These are phyloP conservation scores for Pelagia noctiluca DNA, from an alignment of 30 jellyfish, hydroid and myxozoan genomes.

Conservation along the genomic window DNA sequence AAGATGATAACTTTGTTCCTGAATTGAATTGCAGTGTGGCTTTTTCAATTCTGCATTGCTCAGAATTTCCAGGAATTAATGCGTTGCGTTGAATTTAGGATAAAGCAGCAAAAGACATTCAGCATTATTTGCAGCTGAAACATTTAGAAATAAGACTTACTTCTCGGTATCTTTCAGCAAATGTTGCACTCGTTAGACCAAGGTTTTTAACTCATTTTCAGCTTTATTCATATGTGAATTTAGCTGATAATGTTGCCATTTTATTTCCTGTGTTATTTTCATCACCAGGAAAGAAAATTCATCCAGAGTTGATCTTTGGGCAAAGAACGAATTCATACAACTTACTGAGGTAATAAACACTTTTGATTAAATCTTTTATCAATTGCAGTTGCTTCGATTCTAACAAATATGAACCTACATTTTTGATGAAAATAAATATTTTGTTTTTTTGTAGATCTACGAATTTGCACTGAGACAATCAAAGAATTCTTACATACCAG, in stretches of 20 bases:
- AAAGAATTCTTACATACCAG: constrained; percentile 46
- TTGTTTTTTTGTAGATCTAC: constrained; percentile 46
- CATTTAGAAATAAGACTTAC: too few relatives aligned
- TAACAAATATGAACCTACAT: background rate
- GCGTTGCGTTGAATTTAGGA: too few relatives aligned
- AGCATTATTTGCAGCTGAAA: too few relatives aligned
- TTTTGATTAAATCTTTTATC: background rate
- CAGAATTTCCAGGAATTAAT: too few relatives aligned
- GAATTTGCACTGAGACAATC: constrained; percentile 62
- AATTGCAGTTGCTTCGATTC: background rate
- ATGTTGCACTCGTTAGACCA: too few relatives aligned
- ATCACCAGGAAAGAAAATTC: constrained; percentile 23
- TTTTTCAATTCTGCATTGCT: too few relatives aligned
- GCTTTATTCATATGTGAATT: too few relatives aligned
- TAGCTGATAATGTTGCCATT: background rate
- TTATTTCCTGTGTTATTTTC: background rate
- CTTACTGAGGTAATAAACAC: constrained; percentile 61
- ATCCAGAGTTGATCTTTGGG: constrained; percentile 80
- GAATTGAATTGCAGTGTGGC: too few relatives aligned
- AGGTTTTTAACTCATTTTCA: too few relatives aligned
- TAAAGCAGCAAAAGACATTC: too few relatives aligned
- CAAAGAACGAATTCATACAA: constrained; percentile 64
- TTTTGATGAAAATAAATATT: constrained; percentile 10
- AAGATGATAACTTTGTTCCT: too few relatives aligned
- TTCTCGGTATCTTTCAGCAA: too few relatives aligned